Conservation (phyloP, 2,888 invertebrate genomes). For the Eilema depressum region DNA sequence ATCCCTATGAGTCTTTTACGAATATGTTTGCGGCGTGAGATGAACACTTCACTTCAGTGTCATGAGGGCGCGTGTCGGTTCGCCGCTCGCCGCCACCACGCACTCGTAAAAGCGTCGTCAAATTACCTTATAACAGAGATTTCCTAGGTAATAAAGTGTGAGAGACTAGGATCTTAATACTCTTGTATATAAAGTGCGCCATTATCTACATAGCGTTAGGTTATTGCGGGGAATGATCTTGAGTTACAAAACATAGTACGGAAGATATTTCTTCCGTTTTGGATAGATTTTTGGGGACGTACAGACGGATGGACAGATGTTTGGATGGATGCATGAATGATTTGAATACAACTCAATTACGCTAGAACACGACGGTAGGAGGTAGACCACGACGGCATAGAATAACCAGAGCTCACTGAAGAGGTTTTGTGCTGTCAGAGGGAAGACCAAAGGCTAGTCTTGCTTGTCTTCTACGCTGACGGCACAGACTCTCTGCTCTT, state of each 20-base stretch:
- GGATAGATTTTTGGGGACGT: neutral
- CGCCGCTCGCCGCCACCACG: neutral
- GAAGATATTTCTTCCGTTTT: neutral
- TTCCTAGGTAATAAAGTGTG: slow-evolving; percentile 3
- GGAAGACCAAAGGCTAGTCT: too few species aligned
- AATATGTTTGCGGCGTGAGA: neutral
- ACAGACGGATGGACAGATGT: neutral
- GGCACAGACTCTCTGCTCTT: too few species aligned
- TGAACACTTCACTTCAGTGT: slow-evolving; percentile 8
- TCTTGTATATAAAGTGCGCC: neutral
- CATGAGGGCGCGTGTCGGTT: slow-evolving; percentile 6
- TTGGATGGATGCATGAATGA: neutral
- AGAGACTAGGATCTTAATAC: neutral
- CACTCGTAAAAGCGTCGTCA: slow-evolving; percentile 18
- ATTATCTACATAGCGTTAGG: neutral
- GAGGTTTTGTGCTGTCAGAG: too few species aligned
- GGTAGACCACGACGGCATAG: too few species aligned
- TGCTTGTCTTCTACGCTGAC: too few species aligned
- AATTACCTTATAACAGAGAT: slow-evolving; percentile 17
- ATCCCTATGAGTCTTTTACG: neutral
- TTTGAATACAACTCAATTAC: neutral
- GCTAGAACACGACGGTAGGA: too few species aligned
- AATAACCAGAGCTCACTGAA: too few species aligned
- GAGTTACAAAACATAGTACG: too few species aligned
- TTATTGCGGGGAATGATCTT: neutral